Conservation (phyloP, 2,113 vertebrate species). For the Aptenodytes patagonicus region DNA sequence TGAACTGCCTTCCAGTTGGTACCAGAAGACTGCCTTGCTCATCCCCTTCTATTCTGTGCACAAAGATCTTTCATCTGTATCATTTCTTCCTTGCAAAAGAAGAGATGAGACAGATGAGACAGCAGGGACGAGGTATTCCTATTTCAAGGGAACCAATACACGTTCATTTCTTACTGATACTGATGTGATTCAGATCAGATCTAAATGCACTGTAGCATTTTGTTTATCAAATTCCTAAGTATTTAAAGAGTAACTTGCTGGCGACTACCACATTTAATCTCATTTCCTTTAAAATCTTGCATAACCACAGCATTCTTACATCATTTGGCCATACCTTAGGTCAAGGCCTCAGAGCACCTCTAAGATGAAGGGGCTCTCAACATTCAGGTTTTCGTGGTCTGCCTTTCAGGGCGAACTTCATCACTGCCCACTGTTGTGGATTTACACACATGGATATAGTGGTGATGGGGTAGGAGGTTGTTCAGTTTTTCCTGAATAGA, state of each 20-base stretch:
- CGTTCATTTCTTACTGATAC: neutral
- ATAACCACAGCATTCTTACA: neutral
- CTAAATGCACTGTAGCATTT: neutral
- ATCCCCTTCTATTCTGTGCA: neutral
- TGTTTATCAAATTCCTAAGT: neutral
- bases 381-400: neutral
- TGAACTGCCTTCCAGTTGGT: neutral
- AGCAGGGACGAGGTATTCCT: neutral
- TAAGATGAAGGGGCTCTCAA: neutral
- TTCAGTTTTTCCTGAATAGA: neutral
- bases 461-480: neutral
- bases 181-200: neutral
- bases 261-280: neutral
- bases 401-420: neutral
- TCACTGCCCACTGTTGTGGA: neutral
- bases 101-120: neutral
- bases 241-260: neutral
- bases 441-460: neutral
- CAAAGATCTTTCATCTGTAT: neutral
- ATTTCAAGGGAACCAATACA: neutral
- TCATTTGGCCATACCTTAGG: neutral
- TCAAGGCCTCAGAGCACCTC: neutral
- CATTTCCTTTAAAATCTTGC: neutral
- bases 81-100: neutral
- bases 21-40: neutral